Evolutionary conservation across 2,113 vertebrate species (phyloP).

Genomic region (Microcebus lehilahytsara): DNA sequence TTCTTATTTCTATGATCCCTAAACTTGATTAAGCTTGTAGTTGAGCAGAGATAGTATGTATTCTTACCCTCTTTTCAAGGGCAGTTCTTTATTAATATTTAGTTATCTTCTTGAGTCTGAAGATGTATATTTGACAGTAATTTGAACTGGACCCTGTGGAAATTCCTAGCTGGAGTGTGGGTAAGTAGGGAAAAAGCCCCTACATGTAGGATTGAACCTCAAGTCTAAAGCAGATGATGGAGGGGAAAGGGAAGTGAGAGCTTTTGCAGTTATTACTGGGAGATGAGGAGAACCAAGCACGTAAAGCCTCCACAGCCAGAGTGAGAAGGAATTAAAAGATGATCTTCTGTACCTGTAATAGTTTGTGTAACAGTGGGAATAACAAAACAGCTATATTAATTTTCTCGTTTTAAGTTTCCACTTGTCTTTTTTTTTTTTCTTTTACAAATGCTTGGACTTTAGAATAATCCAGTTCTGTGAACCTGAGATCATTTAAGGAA

Average conservation of each 20-base stretch:
- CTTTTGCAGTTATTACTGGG: too few relatives aligned
- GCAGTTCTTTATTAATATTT: conserved; percentile 10
- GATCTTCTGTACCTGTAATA: not conserved
- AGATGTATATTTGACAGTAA: not conserved
- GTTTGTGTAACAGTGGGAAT: not conserved
- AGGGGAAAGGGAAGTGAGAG: not conserved
- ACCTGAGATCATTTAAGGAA: conserved; percentile 22
- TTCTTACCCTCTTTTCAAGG: not conserved
- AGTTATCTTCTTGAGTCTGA: conserved; percentile 15
- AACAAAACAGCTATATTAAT: not conserved
- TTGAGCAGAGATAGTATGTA: not conserved
- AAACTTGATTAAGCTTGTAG: not conserved
- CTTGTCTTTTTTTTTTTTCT: not conserved
- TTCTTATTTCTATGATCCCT: not conserved
- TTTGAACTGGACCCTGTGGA: not conserved
- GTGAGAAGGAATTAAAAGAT: not conserved
- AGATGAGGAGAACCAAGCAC: not conserved
- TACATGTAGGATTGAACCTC: not conserved
- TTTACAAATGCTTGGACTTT: not conserved
- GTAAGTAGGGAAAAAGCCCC: not conserved
- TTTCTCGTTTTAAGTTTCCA: not conserved
- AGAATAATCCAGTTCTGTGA: conserved; percentile 3
- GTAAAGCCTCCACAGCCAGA: not conserved
- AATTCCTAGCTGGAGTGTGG: not conserved
- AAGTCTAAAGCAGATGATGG: not conserved